Evolutionary conservation across 2,797 vertebrate genomes (phyloP).

Genomic region (Stomatorhinus walkeri): DNA sequence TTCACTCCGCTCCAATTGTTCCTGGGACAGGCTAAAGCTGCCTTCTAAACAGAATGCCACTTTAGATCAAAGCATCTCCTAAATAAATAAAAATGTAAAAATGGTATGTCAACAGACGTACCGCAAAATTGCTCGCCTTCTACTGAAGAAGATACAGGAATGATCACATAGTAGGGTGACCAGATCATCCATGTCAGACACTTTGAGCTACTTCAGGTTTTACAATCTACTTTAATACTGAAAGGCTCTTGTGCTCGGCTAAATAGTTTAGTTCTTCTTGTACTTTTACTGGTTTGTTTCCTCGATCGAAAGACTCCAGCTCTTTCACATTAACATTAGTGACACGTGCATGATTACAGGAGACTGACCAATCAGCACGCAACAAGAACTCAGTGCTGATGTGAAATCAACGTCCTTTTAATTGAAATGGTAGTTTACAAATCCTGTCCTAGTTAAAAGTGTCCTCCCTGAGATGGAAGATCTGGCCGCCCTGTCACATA

Average conservation of each 20-base stretch:
- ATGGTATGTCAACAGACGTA: no score
- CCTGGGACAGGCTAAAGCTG: not conserved
- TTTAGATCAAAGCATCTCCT: not conserved
- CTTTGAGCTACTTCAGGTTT: not conserved
- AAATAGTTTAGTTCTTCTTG: not conserved
- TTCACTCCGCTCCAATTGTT: not conserved
- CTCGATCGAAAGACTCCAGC: not conserved
- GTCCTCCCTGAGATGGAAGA: not conserved
- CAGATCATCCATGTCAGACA: not conserved
- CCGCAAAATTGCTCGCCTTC: not conserved
- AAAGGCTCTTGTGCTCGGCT: not conserved
- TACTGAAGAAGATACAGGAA: not conserved
- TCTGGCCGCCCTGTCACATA: not conserved
- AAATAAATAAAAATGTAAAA: no score
- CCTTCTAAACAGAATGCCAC: not conserved
- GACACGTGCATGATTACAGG: not conserved
- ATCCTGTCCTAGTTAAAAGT: not conserved
- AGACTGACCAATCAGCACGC: not conserved
- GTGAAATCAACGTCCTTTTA: not conserved
- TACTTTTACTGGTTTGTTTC: not conserved
- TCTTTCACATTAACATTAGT: not conserved
- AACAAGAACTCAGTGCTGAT: not conserved
- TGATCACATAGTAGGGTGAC: not conserved
- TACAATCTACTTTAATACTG: not conserved
- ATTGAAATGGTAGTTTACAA: not conserved